Percentiles rank a stretch among this genome's conserved stretches.
These are phyloP conservation scores for Napeogenes inachia DNA, from an alignment of 2,888 invertebrate genomes.

Conservation along the genomic window DNA sequence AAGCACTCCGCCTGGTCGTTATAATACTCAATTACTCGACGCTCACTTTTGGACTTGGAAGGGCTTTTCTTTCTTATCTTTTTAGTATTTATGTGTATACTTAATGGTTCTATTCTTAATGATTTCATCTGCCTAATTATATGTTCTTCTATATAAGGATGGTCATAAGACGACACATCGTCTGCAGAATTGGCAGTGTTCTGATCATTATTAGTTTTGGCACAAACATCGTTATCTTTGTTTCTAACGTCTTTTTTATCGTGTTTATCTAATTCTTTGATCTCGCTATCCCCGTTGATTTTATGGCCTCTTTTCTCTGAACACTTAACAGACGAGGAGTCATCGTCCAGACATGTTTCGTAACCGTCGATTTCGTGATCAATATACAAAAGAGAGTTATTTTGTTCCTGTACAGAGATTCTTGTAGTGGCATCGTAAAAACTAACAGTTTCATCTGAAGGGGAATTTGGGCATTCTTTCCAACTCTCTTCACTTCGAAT, in stretches of 20 bases:
- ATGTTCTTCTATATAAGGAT: slow-evolving; percentile 68
- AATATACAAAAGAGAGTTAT: slow-evolving; percentile 62
- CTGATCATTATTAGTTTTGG: slow-evolving; percentile 51
- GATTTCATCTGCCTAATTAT: slow-evolving; percentile 74
- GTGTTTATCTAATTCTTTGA: slow-evolving; percentile 68
- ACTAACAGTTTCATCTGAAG: slow-evolving; percentile 50
- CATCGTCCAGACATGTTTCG: slow-evolving; percentile 80
- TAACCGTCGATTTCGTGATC: slow-evolving; percentile 77
- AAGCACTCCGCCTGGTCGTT: slow-evolving; percentile 80
- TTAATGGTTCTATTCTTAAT: slow-evolving; percentile 65
- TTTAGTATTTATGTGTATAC: slow-evolving; percentile 58
- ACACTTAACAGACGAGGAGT: slow-evolving; percentile 63
- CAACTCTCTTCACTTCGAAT: slow-evolving; percentile 66
- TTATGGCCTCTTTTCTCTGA: slow-evolving; percentile 61
- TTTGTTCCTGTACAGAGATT: slow-evolving; percentile 64
- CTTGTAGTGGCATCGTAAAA: slow-evolving; percentile 54
- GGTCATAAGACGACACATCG: slow-evolving; percentile 49
- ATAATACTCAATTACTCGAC: slow-evolving; percentile 76
- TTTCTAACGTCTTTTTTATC: slow-evolving; percentile 56
- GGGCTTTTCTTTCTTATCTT: slow-evolving; percentile 59
- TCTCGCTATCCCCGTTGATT: slow-evolving; percentile 57
- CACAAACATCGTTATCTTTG: slow-evolving; percentile 60
- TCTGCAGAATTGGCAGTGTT: slow-evolving; percentile 47
- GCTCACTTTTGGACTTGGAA: slow-evolving; percentile 60
- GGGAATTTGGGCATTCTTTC: slow-evolving; percentile 65